Evolutionary conservation across 2,113 vertebrate species (phyloP), one percentile per base, ranked within the genome.

Genomic region (Tor tambroides): DNA sequence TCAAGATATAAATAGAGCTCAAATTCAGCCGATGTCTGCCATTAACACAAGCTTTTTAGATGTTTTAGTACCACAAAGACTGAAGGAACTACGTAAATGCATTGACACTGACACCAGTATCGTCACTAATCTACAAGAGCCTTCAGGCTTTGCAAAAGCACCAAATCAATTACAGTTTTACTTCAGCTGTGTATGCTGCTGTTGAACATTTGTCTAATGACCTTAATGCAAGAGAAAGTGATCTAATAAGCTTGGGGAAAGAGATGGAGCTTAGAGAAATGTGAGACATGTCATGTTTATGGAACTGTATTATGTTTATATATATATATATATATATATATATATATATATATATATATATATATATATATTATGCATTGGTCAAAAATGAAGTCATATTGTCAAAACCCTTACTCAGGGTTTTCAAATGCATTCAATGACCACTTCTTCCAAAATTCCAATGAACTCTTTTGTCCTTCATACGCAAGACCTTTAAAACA

Each of bases 161-260:
- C 19, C 15, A 59, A 86, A 86, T 78, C 26, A 67, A 59, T 83
- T 78, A 79, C 49, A 21, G 2, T 86, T 59, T 83, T 81, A 21
- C 86, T 54, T 76, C 8, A 71, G 84, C 19, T 19, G 79, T 80
- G 49, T 51, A 32, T 54, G 56, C 78, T 63, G 71, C 30, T 51
- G 61, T 56, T 83, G 91, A 89, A 90, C 88, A 89, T 92, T 93
- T 88, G 79, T 94, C 91, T 91, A 89, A 89, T 80, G 79, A 63
- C 74, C 38, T 12, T 89, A 79, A 88, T 54, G 84, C 46, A 54
- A 84, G 85, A 88, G 63, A 87, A 91, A 87, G 46, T 23, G 89
- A 91, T 80, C 87, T 88, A 87, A 92, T 89, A 90, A 86, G 83
- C 84, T 83, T 88, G 75, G 19, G 32, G 9, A 38, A 51, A 71